Base-by-base conservation (phyloP, 2,888 invertebrate species). In the Apodemia mormo region DNA sequence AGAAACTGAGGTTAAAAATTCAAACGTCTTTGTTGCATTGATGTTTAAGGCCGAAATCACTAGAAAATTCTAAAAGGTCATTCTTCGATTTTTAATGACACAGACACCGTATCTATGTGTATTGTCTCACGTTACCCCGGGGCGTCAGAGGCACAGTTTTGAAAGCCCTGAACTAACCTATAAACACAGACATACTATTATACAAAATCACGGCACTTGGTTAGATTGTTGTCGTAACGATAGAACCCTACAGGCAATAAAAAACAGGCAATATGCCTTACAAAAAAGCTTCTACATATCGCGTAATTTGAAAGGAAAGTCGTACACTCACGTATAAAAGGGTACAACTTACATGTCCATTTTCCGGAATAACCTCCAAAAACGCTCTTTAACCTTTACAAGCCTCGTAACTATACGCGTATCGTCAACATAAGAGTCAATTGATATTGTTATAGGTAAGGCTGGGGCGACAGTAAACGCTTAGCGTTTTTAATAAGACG, bases 361-460 rank as follows among this genome's bases (percentile, higher is more conserved):
- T 61, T 61, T 7, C 33, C 33, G 33, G 33, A 61, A 61, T 61
- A 33, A 33, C 33, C 61, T 14, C 61, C 33, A 61, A 61, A 37
- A 61, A 61, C 37, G 61, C 61, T 61, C 61, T 14, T 61, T 61
- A 61, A 61, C 61, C 61, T 61, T 61, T 37, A 33, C 61, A 37
- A 61, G 33, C 14, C 61, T 12, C 61, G 33, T 61, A 61, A 61
- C 61, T 61, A 61, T 61, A 61, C 33, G 61, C 61, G 61, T 61
- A 61, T 61, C 61, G 61, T 61, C 61, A 61, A 61, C 61, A 61
- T 61, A 61, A 61, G 61, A 33, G 54, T 49, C 61, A 40, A 68
- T 68, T 65, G 65, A 68, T 68, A 54, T 65, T 45, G 64, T 69
- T 69, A 54, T 65, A 30, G 69, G n/a, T 65, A 54, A 69, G 40